phyloP scores from a whole-genome alignment of 2,888 invertebrate species.

The Mesorhabditis belari region DNA sequence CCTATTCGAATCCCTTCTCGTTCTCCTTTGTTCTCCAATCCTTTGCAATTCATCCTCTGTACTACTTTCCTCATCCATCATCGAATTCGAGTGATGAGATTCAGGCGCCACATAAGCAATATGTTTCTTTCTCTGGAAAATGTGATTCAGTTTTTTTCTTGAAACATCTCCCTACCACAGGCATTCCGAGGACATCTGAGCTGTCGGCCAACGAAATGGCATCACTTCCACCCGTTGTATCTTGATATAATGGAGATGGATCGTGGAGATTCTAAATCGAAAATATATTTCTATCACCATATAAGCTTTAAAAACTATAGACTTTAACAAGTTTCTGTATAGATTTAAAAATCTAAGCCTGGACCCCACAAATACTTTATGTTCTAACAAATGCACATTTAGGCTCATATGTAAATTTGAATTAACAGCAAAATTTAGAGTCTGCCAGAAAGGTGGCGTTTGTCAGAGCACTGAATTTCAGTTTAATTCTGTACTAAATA shows the following conservation, averaged over 20 bases:
- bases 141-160: background rate
- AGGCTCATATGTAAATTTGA: no score
- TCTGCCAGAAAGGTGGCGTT: no score
- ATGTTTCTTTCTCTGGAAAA: conserved; percentile 45
- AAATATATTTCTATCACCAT: no score
- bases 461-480: no score
- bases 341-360: no score
- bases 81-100: conserved; percentile 49
- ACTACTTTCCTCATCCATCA: conserved; percentile 46
- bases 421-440: no score
- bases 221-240: conserved; percentile 37
- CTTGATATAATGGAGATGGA: conserved; percentile 49
- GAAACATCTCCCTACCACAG: conserved; percentile 4
- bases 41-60: conserved; percentile 28
- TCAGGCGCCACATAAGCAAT: conserved; percentile 54
- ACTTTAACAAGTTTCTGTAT: no score
- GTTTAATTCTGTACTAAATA: no score
- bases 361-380: no score
- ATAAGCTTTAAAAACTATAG: no score
- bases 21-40: background rate
- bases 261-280: conserved; percentile 26
- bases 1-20: background rate
- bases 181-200: conserved; percentile 36
- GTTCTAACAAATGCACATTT: no score
- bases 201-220: conserved; percentile 45